Base-by-base conservation (phyloP, 1,140 invertebrate species). In the Halyomorpha halys region DNA sequence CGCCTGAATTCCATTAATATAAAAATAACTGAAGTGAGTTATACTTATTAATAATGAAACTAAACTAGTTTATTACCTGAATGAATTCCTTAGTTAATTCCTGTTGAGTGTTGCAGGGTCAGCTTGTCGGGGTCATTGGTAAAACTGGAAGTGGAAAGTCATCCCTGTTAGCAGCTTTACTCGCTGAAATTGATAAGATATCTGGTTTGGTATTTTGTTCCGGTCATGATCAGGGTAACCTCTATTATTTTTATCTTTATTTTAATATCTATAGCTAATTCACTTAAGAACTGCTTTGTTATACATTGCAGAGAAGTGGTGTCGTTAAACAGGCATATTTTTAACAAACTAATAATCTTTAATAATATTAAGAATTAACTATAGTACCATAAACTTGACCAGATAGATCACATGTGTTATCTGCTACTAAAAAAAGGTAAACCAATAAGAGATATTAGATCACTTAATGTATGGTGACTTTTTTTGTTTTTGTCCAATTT, bases 61-160 rank as follows among this genome's bases (percentile, higher is more conserved):
- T 34, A 60, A 60, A 44, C 27, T 5, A 25, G 6, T 39, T 44
- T 1, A 60, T 14, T n/a, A n/a, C n/a, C n/a, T n/a, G n/a, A n/a
- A n/a, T n/a, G n/a, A n/a, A n/a, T n/a, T n/a, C n/a, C n/a, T n/a
- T 44, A 60, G 3, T 18, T 60, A 19, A 39, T 44, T 16, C 44
- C 44, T 64, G n/a, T 62, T 67, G 14, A 63, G 64, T 66, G 59
- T 71, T 68, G 14, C 62, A 81, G 77, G 84, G 83, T 15, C 80
- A 85, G 66, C 75, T 90, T 62, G 76, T 90, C 44, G 87, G 86
- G 16, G 74, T 91, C 21, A 81, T 85, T 65, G 88, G 88, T 15
- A 77, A 78, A 66, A 82, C 89, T 23, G 87, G 88, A 8, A 81
- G 85, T 70, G 90, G 90, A 19, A 93, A 93, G 76, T 83, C 86